These are phyloP conservation scores for Eurystomus gularis DNA, from an alignment of 2,113 vertebrate genomes.

Conservation along the genomic window DNA sequence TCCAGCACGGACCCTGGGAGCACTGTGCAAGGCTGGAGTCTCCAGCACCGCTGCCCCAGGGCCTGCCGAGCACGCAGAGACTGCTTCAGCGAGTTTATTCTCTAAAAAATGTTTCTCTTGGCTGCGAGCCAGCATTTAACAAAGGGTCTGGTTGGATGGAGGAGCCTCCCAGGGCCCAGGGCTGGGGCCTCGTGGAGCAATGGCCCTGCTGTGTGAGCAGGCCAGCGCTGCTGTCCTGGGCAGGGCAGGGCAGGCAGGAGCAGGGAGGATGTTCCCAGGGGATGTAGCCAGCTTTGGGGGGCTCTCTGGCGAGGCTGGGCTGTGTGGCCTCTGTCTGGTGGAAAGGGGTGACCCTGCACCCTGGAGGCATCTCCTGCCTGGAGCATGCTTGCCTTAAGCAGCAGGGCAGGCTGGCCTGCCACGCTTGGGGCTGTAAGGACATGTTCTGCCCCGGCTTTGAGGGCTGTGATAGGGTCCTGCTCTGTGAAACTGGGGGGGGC, in stretches of 20 bases:
- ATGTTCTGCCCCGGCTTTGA: fast-evolving
- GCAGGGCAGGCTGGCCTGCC: neutral
- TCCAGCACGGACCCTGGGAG: neutral
- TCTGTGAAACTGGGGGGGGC: fast-evolving
- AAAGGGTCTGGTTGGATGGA: conserved; percentile 64
- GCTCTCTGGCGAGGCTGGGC: neutral
- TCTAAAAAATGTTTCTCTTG: conserved; percentile 66
- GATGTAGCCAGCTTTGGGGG: neutral
- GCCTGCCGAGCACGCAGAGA: neutral
- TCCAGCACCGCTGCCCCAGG: fast-evolving
- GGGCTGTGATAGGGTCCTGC: neutral
- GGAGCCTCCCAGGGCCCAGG: conserved; percentile 39
- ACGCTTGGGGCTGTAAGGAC: neutral
- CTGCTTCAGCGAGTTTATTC: conserved; percentile 36
- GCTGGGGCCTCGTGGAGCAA: conserved; percentile 24
- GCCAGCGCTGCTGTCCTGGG: neutral
- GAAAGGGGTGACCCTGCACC: neutral
- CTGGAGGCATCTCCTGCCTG: neutral
- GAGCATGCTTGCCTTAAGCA: neutral
- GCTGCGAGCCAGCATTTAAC: conserved; percentile 45
- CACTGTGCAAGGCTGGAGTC: neutral
- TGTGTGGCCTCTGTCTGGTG: neutral
- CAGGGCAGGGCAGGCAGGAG: neutral
- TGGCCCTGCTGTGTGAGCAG: fast-evolving
- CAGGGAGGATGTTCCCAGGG: neutral